Evolutionary conservation across 2,888 invertebrate species (phyloP).

Genomic region (Acanthosepion lycidas): DNA sequence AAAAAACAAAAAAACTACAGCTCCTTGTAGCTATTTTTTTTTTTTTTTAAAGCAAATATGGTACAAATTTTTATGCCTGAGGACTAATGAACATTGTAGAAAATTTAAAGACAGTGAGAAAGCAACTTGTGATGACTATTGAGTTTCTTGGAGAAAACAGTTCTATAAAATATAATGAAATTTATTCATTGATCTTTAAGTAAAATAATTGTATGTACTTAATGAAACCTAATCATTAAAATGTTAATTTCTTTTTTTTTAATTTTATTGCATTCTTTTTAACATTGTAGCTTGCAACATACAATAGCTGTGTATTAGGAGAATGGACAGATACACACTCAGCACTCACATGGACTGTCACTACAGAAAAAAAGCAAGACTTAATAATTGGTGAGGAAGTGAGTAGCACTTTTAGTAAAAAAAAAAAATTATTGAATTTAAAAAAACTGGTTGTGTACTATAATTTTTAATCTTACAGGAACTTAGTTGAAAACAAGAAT

Average conservation of each 20-base stretch:
- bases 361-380: slow-evolving; percentile 71
- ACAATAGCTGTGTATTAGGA: slow-evolving; percentile 86
- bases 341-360: slow-evolving; percentile 71
- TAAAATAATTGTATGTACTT: neutral
- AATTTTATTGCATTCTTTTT: slow-evolving; percentile 36
- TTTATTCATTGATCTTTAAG: neutral
- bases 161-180: neutral
- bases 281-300: slow-evolving; percentile 79
- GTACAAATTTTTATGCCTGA: too few relatives aligned
- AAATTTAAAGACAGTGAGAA: too few relatives aligned
- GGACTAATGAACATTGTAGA: too few relatives aligned
- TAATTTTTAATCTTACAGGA: too few relatives aligned
- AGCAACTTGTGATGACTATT: too few relatives aligned
- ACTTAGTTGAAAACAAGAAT: too few relatives aligned
- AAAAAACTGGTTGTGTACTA: too few relatives aligned
- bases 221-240: neutral
- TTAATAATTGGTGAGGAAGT: slow-evolving; percentile 85
- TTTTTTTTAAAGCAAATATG: too few relatives aligned
- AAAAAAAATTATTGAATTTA: neutral
- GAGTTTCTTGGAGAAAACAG: too few relatives aligned
- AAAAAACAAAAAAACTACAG: too few relatives aligned
- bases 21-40: too few relatives aligned
- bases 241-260: neutral
- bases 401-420: slow-evolving; percentile 51
- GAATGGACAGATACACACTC: slow-evolving; percentile 78